Evolutionary conservation across 2,888 invertebrate species (phyloP), one percentile per base, ranked within the genome.

Genomic region (Phyto melanocephala): DNA sequence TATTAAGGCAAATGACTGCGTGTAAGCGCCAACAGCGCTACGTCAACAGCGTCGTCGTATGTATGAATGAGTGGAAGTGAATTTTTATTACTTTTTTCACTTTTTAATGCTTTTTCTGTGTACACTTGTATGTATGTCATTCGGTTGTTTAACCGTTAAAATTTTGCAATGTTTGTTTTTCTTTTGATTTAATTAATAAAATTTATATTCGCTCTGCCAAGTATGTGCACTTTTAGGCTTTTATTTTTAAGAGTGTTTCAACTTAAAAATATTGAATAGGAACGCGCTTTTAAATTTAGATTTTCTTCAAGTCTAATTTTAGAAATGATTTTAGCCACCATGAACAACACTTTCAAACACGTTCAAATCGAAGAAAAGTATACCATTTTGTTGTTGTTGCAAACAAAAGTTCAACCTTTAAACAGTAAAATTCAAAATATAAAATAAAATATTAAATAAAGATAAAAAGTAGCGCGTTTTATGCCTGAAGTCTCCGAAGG

Each of bases 271-370:
- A n/a, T 28, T 28, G 6, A 6, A 6, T 6, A 28, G 28, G 4
- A 28, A 58, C 35, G 37, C 35, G 58, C 20, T 35, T 35, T 13
- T 8, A 1, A 52, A 28, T 45, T 47, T 40, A 5, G n/a, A 15
- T 60, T 28, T 37, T 10, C 11, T 50, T 42, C 35, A 74, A 37
- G 58, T 82, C 72, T 70, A 79, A 78, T 68, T 81, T 74, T 81
- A 77, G 81, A 77, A 62, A 77, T 81, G 81, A 77, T 77, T 77
- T 76, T 70, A 74, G 58, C 72, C 40, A 52, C n/a, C 33, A 37
- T 35, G 37, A 72, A 71, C 40, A 56, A 40, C 71, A 62, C 63
- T 45, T n/a, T 58, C 54, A 63, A 74, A 68, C 62, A 56, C 80
- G 68, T 65, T 76, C 65, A 56, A 71, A 80, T 40, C 50, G 40